Percentiles rank a stretch among this genome's conserved stretches.
phyloP scores from a whole-genome alignment of 92 coral and sea anemone genomes.

The Porites evermanni region DNA sequence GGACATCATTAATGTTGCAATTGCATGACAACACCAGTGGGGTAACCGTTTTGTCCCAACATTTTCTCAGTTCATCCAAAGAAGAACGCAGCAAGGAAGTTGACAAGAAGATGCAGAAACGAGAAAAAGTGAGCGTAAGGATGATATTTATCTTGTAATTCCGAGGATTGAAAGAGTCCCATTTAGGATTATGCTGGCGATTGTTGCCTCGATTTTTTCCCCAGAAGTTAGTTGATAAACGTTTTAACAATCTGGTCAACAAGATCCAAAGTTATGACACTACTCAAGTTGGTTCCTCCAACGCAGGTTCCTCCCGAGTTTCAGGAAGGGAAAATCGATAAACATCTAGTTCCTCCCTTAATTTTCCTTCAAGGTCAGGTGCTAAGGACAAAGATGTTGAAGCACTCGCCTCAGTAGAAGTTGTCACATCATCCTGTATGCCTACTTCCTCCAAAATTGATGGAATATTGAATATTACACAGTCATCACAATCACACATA shows the following conservation, averaged over 20 bases:
- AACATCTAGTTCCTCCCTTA: slow-evolving; percentile 32
- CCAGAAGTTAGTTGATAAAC: slow-evolving; percentile 6
- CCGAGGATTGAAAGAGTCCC: no score
- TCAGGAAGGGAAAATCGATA: slow-evolving; percentile 31
- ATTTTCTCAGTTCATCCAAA: no score
- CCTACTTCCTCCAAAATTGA: slow-evolving; percentile 16
- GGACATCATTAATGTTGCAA: no score
- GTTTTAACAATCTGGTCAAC: slow-evolving; percentile 27
- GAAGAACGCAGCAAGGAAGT: no score
- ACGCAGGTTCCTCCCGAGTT: slow-evolving; percentile 52
- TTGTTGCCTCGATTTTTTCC: slow-evolving; percentile 4
- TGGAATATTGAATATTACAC: slow-evolving; percentile 30
- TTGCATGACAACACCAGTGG: no score
- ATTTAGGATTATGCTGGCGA: not conserved
- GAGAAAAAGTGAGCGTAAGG: no score
- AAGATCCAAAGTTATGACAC: slow-evolving; percentile 52
- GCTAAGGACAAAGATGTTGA: not conserved
- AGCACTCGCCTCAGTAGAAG: not conserved
- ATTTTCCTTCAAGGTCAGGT: slow-evolving; percentile 2
- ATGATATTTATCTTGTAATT: no score
- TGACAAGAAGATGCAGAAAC: no score
- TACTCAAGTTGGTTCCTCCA: slow-evolving; percentile 48
- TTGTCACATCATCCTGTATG: not conserved
- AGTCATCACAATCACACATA: slow-evolving; percentile 62
- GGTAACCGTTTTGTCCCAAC: no score